These are phyloP conservation scores for Penaeus vannamei DNA, from an alignment of 1,140 invertebrate genomes.

Conservation along the genomic window DNA sequence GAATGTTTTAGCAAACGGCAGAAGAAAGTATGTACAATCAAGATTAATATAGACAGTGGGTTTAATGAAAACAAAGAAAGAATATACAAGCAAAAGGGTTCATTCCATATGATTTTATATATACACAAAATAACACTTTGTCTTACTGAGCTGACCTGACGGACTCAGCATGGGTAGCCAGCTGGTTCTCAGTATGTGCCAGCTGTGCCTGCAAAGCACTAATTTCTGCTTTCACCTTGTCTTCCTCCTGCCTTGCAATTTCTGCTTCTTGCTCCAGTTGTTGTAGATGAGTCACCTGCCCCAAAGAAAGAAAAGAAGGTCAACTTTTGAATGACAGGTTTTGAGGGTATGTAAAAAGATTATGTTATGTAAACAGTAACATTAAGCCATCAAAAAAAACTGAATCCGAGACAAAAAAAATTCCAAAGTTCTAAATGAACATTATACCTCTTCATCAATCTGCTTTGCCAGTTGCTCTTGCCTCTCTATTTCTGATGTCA, in stretches of 20 bases:
- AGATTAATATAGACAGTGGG: no score
- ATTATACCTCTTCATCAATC: slow-evolving; percentile 51
- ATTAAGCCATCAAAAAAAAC: neutral
- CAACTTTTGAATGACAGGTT: neutral
- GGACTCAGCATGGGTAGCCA: slow-evolving; percentile 42
- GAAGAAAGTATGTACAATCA: neutral
- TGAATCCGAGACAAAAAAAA: neutral
- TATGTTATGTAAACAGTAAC: no score
- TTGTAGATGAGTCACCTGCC: slow-evolving; percentile 49
- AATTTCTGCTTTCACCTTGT: slow-evolving; percentile 51
- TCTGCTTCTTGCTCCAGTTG: slow-evolving; percentile 58
- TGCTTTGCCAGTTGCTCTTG: slow-evolving; percentile 56
- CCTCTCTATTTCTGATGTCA: slow-evolving; percentile 55
- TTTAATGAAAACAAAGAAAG: no score
- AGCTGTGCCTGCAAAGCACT: slow-evolving; percentile 46
- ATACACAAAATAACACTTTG: neutral
- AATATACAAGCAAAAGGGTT: no score
- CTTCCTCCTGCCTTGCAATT: slow-evolving; percentile 38
- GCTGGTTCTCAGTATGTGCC: slow-evolving; percentile 51
- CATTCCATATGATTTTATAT: no score
- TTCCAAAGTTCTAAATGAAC: no score
- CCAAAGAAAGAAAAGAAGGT: neutral
- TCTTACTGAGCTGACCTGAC: slow-evolving; percentile 55
- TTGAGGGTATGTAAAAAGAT: no score
- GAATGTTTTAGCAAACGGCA: no score